Conservation (phyloP, 2,797 vertebrate genomes). For the Typhlichthys subterraneus region DNA sequence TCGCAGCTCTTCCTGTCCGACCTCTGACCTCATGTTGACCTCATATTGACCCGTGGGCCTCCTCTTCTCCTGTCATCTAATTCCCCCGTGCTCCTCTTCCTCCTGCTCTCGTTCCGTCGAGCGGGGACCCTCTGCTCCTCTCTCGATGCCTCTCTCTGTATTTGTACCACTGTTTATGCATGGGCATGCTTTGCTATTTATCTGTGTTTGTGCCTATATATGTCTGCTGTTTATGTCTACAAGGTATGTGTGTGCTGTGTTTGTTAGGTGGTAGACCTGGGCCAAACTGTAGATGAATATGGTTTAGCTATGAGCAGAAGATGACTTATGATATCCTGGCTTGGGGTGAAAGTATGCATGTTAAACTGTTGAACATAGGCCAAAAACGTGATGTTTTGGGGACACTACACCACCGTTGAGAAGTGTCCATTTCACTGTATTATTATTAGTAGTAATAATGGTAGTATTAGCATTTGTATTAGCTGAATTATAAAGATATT, state of each 20-base stretch:
- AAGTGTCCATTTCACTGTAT: neutral
- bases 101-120: conserved; percentile 54
- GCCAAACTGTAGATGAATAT: conserved; percentile 7
- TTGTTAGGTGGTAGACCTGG: conserved; percentile 20
- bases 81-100: conserved; percentile 62
- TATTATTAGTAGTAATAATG: neutral
- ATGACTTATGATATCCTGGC: neutral
- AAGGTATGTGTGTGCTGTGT: conserved; percentile 11
- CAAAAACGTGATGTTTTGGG: no score
- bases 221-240: conserved; percentile 17
- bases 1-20: conserved; percentile 83
- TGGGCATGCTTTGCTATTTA: conserved; percentile 59
- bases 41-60: conserved; percentile 84
- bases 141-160: conserved; percentile 70
- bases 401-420: no score
- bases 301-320: conserved; percentile 5
- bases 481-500: neutral
- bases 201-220: conserved; percentile 21
- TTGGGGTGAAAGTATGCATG: neutral
- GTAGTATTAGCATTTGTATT: neutral
- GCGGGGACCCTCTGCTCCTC: conserved; percentile 70
- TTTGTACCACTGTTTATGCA: conserved; percentile 68
- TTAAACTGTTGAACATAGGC: no score
- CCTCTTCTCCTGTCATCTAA: conserved; percentile 78
- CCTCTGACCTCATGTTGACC: conserved; percentile 87